A percentile compares a stretch with the other conserved stretches of the same genome.
Conservation (phyloP, 2,113 vertebrate species). For the Xiphophorus maculatus region DNA sequence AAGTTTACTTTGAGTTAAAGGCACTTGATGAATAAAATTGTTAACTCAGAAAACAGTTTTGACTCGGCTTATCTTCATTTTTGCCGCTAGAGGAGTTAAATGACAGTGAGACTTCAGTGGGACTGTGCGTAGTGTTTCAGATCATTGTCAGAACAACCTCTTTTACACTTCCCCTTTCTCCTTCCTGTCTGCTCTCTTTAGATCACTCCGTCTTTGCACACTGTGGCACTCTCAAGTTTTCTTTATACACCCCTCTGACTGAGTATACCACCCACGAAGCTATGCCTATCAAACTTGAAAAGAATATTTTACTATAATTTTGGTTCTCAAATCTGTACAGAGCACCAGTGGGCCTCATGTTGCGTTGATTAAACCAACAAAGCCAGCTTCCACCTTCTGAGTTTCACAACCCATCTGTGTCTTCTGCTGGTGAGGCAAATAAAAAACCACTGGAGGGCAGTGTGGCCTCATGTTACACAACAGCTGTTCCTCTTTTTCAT, state of each 20-base stretch:
- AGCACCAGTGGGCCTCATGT: background rate
- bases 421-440: slow-evolving; percentile 8
- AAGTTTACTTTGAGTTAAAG: background rate
- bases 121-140: slow-evolving; percentile 1
- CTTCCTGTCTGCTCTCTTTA: slow-evolving; percentile 48
- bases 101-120: slow-evolving; percentile 1
- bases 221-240: background rate
- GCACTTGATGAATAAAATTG: background rate
- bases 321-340: background rate
- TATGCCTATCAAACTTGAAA: background rate
- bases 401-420: slow-evolving; percentile 4
- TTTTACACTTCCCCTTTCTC: slow-evolving; percentile 57
- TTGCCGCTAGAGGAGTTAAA: background rate
- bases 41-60: background rate
- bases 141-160: slow-evolving; percentile 31
- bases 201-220: background rate
- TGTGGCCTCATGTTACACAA: slow-evolving; percentile 66
- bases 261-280: background rate
- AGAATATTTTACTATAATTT: background rate
- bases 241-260: background rate
- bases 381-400: slow-evolving; percentile 8
- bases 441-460: slow-evolving; percentile 77
- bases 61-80: background rate
- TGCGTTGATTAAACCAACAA: slow-evolving; percentile 5
- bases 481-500: background rate